Percentiles rank a stretch among this genome's conserved stretches.
Evolutionary conservation across 2,888 invertebrate genomes (phyloP).

Genomic region (Hydroisotoma schaefferi): DNA sequence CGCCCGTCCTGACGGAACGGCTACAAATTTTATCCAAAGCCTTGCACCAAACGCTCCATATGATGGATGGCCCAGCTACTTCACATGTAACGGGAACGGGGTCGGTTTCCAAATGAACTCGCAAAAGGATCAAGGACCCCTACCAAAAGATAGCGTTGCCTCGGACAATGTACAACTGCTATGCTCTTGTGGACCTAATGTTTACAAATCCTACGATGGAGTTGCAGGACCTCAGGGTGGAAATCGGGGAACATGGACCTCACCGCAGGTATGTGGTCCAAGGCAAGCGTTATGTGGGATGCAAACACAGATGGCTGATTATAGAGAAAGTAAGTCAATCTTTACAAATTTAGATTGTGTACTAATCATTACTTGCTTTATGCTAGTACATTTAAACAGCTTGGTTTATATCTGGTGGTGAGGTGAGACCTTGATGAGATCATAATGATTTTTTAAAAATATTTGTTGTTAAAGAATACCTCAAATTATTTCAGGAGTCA

Average conservation of each 20-base stretch:
- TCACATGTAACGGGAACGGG: conserved; percentile 25
- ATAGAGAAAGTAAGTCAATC: conserved; percentile 15
- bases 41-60: conserved; percentile 16
- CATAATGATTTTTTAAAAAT: not conserved
- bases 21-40: conserved; percentile 13
- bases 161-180: conserved; percentile 34
- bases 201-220: conserved; percentile 29
- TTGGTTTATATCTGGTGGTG: not conserved
- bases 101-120: conserved; percentile 36
- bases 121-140: conserved; percentile 7
- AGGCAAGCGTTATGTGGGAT: conserved; percentile 36
- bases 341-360: not conserved
- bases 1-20: not conserved
- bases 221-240: conserved; percentile 24
- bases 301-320: conserved; percentile 33
- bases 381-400: not conserved
- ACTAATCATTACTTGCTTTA: not conserved
- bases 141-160: conserved; percentile 19
- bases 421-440: not conserved
- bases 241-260: conserved; percentile 33
- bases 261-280: conserved; percentile 21
- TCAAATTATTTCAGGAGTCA: conserved; percentile 9
- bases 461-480: not conserved
- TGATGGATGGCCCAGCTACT: conserved; percentile 33
- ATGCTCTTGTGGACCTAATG: conserved; percentile 35